These are phyloP conservation scores for Keiferia lycopersicella DNA, from an alignment of 2,888 invertebrate species.

Conservation along the genomic window DNA sequence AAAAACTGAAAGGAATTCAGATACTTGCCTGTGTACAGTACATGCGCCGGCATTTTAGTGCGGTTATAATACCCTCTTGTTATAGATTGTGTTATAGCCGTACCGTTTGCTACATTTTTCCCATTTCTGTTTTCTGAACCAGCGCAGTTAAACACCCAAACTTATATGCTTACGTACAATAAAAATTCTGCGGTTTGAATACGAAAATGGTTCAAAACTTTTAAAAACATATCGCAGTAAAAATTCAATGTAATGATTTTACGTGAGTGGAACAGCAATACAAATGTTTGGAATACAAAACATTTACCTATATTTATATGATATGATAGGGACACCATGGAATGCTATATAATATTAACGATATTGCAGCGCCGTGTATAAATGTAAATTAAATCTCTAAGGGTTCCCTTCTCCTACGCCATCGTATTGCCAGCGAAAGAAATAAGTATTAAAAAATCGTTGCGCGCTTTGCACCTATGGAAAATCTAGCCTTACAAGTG, in stretches of 20 bases:
- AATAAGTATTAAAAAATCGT: no score
- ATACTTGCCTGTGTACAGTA: conserved; percentile 39
- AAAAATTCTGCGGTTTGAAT: conserved; percentile 3
- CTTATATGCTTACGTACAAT: conserved; percentile 17
- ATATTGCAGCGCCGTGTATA: no score
- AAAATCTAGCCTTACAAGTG: no score
- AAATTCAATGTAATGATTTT: neutral
- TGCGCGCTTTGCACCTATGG: no score
- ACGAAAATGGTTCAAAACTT: neutral
- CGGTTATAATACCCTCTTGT: conserved; percentile 10
- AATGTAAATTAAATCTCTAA: no score
- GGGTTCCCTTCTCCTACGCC: no score
- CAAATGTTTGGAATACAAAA: no score
- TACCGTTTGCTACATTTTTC: conserved; percentile 26
- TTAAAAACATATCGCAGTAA: neutral
- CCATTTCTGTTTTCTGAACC: conserved; percentile 20
- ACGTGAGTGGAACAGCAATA: neutral
- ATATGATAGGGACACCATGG: no score
- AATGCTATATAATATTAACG: no score
- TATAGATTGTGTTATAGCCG: neutral
- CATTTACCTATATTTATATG: no score
- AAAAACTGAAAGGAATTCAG: conserved; percentile 73
- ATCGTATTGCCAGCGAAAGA: no score
- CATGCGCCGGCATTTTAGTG: conserved; percentile 41
- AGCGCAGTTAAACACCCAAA: conserved; percentile 16